These are phyloP conservation scores for Lottia scabra DNA, from an alignment of 2,888 invertebrate species.

Conservation along the genomic window DNA sequence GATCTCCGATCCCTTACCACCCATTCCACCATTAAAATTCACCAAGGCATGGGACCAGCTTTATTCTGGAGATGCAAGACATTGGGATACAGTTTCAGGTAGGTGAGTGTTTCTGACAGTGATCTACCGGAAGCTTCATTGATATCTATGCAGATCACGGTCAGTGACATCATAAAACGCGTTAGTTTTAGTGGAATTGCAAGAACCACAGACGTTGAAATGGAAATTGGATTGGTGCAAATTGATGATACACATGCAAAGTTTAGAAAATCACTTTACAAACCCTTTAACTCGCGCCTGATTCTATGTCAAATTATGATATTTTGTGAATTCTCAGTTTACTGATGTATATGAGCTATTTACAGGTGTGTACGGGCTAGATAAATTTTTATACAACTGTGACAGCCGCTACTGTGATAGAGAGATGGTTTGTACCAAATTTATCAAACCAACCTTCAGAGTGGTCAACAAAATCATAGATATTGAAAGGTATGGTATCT, in stretches of 20 bases:
- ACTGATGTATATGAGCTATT: background rate
- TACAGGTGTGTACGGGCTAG: conserved; percentile 34
- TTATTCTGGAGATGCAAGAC: conserved; percentile 21
- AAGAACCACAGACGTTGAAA: no score
- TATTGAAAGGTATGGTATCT: conserved; percentile 24
- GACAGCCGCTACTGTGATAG: conserved; percentile 30
- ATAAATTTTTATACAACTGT: conserved; percentile 31
- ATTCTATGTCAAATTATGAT: no score
- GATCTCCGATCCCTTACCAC: no score
- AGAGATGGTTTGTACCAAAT: conserved; percentile 32
- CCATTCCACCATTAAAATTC: conserved; percentile 17
- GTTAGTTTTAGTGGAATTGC: no score
- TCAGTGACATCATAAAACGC: no score
- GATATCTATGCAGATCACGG: no score
- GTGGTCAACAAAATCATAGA: conserved; percentile 15
- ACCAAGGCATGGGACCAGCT: conserved; percentile 26
- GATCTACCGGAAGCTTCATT: no score
- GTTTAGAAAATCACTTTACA: no score
- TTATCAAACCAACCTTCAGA: conserved; percentile 21
- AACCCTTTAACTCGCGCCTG: no score
- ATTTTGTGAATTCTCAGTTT: no score
- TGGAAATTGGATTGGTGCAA: no score
- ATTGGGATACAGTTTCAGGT: conserved; percentile 29
- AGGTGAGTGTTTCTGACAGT: background rate
- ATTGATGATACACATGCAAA: no score